Conservation (phyloP, 1,140 invertebrate species). For the Pomacea maculata region DNA sequence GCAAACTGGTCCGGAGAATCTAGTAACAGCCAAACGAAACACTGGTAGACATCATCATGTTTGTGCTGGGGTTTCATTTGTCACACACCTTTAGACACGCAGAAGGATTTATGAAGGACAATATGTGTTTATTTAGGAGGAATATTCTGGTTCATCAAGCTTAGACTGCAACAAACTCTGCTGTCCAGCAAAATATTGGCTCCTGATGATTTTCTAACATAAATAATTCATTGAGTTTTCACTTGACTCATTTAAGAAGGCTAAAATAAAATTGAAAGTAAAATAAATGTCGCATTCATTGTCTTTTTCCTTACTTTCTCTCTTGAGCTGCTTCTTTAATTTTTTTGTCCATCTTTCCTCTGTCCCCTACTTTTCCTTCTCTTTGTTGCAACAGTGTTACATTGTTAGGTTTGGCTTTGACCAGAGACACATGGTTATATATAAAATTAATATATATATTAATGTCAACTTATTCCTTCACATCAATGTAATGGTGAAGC, state of each 20-base stretch:
- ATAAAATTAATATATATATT: background rate
- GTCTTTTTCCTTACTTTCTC: background rate
- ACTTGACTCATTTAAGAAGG: no score
- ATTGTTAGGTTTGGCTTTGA: background rate
- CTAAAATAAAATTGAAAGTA: no score
- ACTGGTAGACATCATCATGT: no score
- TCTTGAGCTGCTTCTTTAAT: background rate
- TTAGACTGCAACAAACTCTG: background rate
- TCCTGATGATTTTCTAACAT: constrained; percentile 2
- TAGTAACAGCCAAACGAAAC: no score
- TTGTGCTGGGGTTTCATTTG: no score
- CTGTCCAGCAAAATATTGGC: background rate
- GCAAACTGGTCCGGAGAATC: no score
- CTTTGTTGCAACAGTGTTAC: background rate
- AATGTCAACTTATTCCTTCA: background rate
- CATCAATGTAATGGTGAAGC: background rate
- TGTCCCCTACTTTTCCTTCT: background rate
- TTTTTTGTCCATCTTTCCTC: background rate
- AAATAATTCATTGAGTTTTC: no score
- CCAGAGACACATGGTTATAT: background rate
- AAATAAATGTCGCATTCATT: background rate
- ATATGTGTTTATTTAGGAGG: no score
- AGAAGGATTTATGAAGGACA: background rate
- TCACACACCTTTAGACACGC: no score
- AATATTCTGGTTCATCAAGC: background rate